Percentiles rank a stretch among this genome's conserved stretches.
Evolutionary conservation across 2,888 invertebrate species (phyloP).

Genomic region (Marronus borbonicus): DNA sequence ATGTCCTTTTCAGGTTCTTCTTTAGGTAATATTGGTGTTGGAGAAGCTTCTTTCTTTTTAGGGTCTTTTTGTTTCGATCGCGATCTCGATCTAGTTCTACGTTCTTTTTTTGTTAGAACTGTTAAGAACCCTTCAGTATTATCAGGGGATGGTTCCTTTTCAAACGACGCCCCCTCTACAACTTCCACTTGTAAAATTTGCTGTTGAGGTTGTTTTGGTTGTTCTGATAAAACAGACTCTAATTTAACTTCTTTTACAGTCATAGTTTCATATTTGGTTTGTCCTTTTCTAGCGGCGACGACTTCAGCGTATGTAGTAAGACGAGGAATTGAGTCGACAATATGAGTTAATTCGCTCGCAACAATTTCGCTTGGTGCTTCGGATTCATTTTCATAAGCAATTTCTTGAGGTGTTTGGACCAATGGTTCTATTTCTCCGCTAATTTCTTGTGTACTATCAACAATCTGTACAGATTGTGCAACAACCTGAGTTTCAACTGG

Average conservation of each 20-base stretch:
- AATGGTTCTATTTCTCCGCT: neutral
- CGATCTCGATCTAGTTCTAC: conserved; percentile 63
- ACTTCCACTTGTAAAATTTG: conserved; percentile 37
- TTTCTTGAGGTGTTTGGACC: no score
- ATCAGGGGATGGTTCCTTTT: conserved; percentile 53
- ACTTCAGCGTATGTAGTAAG: conserved; percentile 59
- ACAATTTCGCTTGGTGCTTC: conserved; percentile 1
- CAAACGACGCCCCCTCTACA: conserved; percentile 16
- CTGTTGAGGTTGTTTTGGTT: conserved; percentile 23
- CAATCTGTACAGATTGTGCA: neutral
- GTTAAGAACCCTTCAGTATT: conserved; percentile 63
- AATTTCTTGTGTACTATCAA: neutral
- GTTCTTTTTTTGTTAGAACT: conserved; percentile 58
- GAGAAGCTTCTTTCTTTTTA: conserved; percentile 33
- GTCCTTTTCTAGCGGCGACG: conserved; percentile 56
- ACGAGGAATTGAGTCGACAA: conserved; percentile 36
- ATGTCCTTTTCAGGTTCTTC: conserved; percentile 25
- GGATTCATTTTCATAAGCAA: no score
- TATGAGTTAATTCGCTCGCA: neutral
- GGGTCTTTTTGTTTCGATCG: conserved; percentile 53
- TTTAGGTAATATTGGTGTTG: neutral
- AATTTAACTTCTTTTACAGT: neutral
- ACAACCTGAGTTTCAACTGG: conserved; percentile 38
- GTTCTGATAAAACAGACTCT: neutral
- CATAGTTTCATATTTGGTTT: conserved; percentile 9